Percentiles rank a stretch among this genome's conserved stretches.
phyloP scores from a whole-genome alignment of 2,797 vertebrate genomes.

The Podarcis siculus region DNA sequence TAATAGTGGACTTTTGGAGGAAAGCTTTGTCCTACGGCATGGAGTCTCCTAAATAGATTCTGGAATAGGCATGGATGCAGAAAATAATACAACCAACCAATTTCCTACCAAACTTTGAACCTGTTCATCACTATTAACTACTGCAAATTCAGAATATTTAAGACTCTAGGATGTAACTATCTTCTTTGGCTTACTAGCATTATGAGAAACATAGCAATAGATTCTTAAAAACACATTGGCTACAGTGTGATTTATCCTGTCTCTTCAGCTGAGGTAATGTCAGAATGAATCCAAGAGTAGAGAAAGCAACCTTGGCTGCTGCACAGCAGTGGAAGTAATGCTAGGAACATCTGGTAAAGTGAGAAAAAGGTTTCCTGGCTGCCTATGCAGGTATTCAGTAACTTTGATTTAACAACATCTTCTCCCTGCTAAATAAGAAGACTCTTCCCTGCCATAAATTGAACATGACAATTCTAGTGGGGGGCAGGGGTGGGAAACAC shows the following conservation, averaged over 20 bases:
- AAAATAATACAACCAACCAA: neutral
- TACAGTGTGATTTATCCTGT: neutral
- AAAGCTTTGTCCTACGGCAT: too few relatives aligned
- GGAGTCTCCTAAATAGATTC: too few relatives aligned
- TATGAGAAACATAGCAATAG: neutral
- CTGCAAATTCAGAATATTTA: neutral
- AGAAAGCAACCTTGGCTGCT: neutral
- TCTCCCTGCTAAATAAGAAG: neutral
- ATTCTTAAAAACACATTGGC: neutral
- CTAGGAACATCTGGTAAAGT: neutral
- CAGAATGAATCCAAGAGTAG: neutral
- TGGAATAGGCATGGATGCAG: neutral
- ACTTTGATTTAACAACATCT: neutral
- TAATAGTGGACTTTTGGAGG: neutral
- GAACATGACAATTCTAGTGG: neutral
- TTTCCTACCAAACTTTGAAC: neutral
- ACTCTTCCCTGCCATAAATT: neutral
- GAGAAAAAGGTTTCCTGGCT: neutral
- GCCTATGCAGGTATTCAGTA: neutral
- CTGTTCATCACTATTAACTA: neutral
- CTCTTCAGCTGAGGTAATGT: neutral
- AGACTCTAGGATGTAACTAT: neutral
- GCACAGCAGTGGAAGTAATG: neutral
- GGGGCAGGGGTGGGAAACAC: neutral
- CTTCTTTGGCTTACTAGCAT: neutral